These are phyloP conservation scores for Calephelis virginiensis DNA, from an alignment of 1,140 invertebrate species.

Conservation along the genomic window DNA sequence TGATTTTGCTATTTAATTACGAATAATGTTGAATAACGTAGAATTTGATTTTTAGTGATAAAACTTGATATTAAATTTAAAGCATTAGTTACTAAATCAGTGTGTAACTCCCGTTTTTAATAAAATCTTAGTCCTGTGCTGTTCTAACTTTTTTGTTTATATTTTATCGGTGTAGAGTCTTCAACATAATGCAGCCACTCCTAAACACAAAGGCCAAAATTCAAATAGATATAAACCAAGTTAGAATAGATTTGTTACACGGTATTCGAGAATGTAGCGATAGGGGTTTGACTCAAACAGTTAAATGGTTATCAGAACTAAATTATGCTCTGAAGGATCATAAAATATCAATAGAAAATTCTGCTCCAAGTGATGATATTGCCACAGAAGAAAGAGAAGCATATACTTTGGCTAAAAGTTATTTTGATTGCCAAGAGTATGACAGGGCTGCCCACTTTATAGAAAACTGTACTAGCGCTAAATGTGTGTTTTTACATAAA, in stretches of 20 bases:
- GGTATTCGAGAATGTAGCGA: slow-evolving; percentile 85
- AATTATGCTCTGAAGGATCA: slow-evolving; percentile 87
- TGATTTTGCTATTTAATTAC: too few species aligned
- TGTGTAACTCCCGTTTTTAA: too few species aligned
- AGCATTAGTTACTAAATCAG: too few species aligned
- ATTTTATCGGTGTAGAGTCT: neutral
- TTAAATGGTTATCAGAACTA: slow-evolving; percentile 92
- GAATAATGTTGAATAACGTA: too few species aligned
- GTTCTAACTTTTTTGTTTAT: too few species aligned
- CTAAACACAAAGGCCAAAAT: slow-evolving; percentile 57
- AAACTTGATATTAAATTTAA: too few species aligned
- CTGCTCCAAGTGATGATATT: slow-evolving; percentile 62
- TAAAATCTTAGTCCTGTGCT: too few species aligned
- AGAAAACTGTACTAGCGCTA: slow-evolving; percentile 83
- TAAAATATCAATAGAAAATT: slow-evolving; percentile 72
- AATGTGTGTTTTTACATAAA: slow-evolving; percentile 87
- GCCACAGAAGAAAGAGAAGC: slow-evolving; percentile 82
- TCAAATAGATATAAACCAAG: slow-evolving; percentile 80
- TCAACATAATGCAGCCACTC: slow-evolving; percentile 43
- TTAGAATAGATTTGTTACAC: slow-evolving; percentile 83
- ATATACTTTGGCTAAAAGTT: slow-evolving; percentile 91
- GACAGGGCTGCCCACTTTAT: slow-evolving; percentile 93
- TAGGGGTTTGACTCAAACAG: slow-evolving; percentile 84
- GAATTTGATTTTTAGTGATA: too few species aligned
- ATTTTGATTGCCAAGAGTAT: slow-evolving; percentile 96